Conservation (phyloP, 1,140 invertebrate genomes). For the Bombus turneri region DNA sequence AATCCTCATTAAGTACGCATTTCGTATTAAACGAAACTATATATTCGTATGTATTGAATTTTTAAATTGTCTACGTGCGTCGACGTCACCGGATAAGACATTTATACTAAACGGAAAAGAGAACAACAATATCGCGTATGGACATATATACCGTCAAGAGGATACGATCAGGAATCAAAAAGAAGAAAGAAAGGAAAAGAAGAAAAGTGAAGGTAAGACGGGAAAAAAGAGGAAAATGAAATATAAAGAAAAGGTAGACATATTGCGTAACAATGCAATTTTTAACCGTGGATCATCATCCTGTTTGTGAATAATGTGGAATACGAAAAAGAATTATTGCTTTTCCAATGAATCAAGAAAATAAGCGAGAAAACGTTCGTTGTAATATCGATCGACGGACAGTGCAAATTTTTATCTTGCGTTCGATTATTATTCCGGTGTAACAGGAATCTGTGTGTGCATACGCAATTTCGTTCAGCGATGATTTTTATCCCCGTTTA, state of each 20-base stretch:
- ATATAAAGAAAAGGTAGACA: background rate
- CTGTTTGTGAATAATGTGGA: background rate
- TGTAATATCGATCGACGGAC: slow-evolving; percentile 17
- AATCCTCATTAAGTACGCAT: slow-evolving; percentile 73
- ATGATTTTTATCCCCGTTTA: slow-evolving; percentile 20
- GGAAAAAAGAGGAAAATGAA: background rate
- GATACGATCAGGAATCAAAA: background rate
- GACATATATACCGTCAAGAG: slow-evolving; percentile 25
- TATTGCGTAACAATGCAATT: background rate
- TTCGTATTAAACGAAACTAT: slow-evolving; percentile 65
- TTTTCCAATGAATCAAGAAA: background rate
- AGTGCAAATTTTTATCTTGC: slow-evolving; percentile 30
- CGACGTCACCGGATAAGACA: slow-evolving; percentile 60
- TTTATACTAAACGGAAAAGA: slow-evolving; percentile 61
- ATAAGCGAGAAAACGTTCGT: slow-evolving; percentile 7
- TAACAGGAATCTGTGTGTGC: slow-evolving; percentile 72
- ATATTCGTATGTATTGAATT: slow-evolving; percentile 71
- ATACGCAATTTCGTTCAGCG: slow-evolving; percentile 55
- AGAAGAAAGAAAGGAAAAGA: no score
- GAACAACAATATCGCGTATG: slow-evolving; percentile 72
- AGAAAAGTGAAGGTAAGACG: background rate
- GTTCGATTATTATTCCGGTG: slow-evolving; percentile 78
- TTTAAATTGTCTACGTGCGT: slow-evolving; percentile 66
- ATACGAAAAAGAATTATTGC: background rate
- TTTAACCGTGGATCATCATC: background rate